These are phyloP conservation scores for Eudorcas thomsonii DNA, from an alignment of 2,113 vertebrate genomes.

Conservation along the genomic window DNA sequence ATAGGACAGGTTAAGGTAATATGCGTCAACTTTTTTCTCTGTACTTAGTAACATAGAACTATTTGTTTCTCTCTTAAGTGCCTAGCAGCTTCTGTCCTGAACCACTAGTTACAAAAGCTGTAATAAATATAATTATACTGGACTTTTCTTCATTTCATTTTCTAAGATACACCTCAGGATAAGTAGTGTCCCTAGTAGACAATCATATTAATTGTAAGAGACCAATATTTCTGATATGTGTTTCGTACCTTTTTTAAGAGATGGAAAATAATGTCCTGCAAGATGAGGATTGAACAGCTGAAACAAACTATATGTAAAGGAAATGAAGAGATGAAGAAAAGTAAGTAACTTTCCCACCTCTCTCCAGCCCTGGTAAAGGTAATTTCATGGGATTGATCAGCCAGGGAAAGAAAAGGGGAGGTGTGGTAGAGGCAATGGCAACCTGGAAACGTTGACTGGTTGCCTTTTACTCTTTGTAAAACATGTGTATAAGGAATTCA, in stretches of 20 bases:
- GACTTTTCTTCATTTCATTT: not conserved
- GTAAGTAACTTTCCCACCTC: constrained; percentile 81
- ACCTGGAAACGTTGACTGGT: not conserved
- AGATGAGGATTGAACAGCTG: constrained; percentile 95
- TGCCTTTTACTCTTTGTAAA: not conserved
- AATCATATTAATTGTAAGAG: constrained; percentile 45
- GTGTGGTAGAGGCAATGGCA: not conserved
- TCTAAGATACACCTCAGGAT: not conserved
- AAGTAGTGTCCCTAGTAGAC: not conserved
- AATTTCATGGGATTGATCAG: not conserved
- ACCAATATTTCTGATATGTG: constrained; percentile 49
- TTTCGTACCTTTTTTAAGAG: constrained; percentile 84
- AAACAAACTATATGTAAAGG: constrained; percentile 93
- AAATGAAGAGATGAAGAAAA: constrained; percentile 89
- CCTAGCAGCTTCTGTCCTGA: not conserved
- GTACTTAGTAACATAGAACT: not conserved
- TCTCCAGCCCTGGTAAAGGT: not conserved
- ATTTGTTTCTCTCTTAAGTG: not conserved
- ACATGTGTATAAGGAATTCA: not conserved
- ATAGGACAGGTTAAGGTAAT: not conserved
- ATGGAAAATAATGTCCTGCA: constrained; percentile 99
- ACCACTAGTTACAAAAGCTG: not conserved
- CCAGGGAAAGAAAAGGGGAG: not conserved
- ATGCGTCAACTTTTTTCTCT: not conserved
- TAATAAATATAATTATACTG: not conserved